A percentile compares a stretch with the other conserved stretches of the same genome.
Conservation (phyloP, 2,888 invertebrate genomes). For the Chrysomela aeneicollis region DNA sequence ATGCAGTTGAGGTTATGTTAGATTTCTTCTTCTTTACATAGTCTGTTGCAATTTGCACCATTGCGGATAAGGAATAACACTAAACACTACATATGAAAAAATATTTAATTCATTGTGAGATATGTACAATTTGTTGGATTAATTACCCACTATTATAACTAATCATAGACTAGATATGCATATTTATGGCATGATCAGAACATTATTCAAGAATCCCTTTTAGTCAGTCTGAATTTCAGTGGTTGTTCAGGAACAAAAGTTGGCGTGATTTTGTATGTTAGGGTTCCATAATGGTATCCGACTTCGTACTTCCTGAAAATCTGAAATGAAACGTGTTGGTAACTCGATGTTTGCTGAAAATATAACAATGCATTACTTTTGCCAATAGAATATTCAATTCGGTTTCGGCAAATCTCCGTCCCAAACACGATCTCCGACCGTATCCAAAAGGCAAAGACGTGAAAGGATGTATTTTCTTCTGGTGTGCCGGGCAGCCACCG, state of each 20-base stretch:
- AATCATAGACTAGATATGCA: neutral
- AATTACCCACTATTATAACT: too few relatives aligned
- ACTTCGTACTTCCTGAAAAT: constrained; percentile 76
- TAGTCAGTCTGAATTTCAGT: constrained; percentile 70
- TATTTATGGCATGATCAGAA: neutral
- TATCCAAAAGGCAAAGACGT: constrained; percentile 80
- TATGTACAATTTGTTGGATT: neutral
- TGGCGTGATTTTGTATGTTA: constrained; percentile 76
- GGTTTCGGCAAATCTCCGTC: constrained; percentile 82
- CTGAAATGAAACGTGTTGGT: constrained; percentile 58
- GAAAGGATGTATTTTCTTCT: constrained; percentile 74
- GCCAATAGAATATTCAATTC: constrained; percentile 77
- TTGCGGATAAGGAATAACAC: too few relatives aligned
- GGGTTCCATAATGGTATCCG: constrained; percentile 71
- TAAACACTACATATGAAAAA: neutral
- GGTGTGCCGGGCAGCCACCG: constrained; percentile 51
- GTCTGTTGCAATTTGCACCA: too few relatives aligned
- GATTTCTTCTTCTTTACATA: too few relatives aligned
- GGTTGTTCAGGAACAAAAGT: constrained; percentile 79
- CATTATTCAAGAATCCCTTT: constrained; percentile 28
- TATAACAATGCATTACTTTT: constrained; percentile 64
- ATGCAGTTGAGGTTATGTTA: too few relatives aligned
- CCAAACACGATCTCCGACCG: constrained; percentile 79
- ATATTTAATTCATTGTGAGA: neutral
- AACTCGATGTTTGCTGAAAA: neutral